Evolutionary conservation across 1,140 invertebrate genomes (phyloP), one percentile per base, ranked within the genome.

Genomic region (Leptinotarsa texana): DNA sequence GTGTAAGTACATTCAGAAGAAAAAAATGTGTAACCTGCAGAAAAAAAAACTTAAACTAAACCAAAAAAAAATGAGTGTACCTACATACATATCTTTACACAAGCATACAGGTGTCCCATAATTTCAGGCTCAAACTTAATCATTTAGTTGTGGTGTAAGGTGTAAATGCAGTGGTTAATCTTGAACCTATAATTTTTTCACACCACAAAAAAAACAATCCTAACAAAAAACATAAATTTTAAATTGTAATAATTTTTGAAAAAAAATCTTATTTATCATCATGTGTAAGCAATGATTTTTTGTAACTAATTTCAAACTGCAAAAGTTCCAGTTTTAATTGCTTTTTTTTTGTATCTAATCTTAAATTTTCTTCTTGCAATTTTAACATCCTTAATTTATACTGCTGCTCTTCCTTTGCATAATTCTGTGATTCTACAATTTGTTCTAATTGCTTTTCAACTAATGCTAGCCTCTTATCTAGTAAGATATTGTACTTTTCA

Each of bases 381-480:
- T 65, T 65, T 65, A 65, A 21, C 63, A 65, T 65, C 63, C 63
- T 65, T 65, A 65, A 27, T 65, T 65, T 65, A 65, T 65, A 65
- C 63, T 65, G 63, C 5, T 65, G 63, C 63, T 65, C 63, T 65
- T 65, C 18, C 18, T 18, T 21, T 65, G 63, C 24, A 65, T 65
- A 65, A 65, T 65, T 65, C 24, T 65, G 63, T 65, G 63, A 65
- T 65, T 65, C 63, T 65, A 65, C 63, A 65, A 65, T 65, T 65
- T 65, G 63, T 65, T 65, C 63, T 3, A 65, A 65, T 65, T 65
- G 63, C 63, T 65, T 65, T 65, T 65, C 63, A 65, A 65, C 63
- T 18, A 65, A 65, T 65, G 63, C 63, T 65, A 65, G 63, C 24
- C 63, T 65, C 24, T 65, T 65, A 65, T 65, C 63, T 21, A 65